Conservation (phyloP, 2,888 invertebrate genomes). For the Hemistola chrysoprasaria region DNA sequence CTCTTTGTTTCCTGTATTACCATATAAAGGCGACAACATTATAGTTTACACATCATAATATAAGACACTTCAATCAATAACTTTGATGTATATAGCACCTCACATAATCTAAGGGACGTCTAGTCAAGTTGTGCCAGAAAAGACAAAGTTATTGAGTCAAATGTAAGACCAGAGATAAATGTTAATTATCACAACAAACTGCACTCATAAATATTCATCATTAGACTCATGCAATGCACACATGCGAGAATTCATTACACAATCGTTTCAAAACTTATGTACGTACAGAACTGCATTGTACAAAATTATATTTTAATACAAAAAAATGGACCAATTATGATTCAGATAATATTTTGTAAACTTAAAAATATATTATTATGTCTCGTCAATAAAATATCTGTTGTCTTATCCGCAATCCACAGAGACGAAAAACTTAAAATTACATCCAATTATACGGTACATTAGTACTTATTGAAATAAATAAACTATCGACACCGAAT, state of each 20-base stretch:
- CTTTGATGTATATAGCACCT: slow-evolving; percentile 24
- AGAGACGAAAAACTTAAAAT: slow-evolving; percentile 45
- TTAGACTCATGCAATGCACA: slow-evolving; percentile 64
- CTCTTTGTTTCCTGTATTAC: slow-evolving; percentile 21
- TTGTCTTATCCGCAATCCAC: slow-evolving; percentile 35
- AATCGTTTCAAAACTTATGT: slow-evolving; percentile 53
- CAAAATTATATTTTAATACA: slow-evolving; percentile 37
- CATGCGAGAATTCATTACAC: slow-evolving; percentile 57
- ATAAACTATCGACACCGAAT: slow-evolving; percentile 46
- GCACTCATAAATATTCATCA: slow-evolving; percentile 52
- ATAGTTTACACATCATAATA: slow-evolving; percentile 20
- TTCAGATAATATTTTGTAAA: slow-evolving; percentile 40
- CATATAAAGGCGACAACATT: slow-evolving; percentile 19
- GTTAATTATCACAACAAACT: slow-evolving; percentile 46
- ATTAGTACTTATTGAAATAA: slow-evolving; percentile 38
- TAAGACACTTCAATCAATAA: slow-evolving; percentile 25
- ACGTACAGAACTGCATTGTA: slow-evolving; percentile 59
- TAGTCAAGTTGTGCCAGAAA: slow-evolving; percentile 19
- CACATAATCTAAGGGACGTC: slow-evolving; percentile 11
- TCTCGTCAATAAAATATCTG: slow-evolving; percentile 50
- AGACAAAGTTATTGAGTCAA: slow-evolving; percentile 26
- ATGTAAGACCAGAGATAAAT: slow-evolving; percentile 23
- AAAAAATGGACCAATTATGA: slow-evolving; percentile 51
- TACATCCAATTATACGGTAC: slow-evolving; percentile 43
- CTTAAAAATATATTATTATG: slow-evolving; percentile 68